A percentile compares a stretch with the other conserved stretches of the same genome.
These are phyloP conservation scores for Chrysolina haemoptera DNA, from an alignment of 2,888 invertebrate genomes.

Conservation along the genomic window DNA sequence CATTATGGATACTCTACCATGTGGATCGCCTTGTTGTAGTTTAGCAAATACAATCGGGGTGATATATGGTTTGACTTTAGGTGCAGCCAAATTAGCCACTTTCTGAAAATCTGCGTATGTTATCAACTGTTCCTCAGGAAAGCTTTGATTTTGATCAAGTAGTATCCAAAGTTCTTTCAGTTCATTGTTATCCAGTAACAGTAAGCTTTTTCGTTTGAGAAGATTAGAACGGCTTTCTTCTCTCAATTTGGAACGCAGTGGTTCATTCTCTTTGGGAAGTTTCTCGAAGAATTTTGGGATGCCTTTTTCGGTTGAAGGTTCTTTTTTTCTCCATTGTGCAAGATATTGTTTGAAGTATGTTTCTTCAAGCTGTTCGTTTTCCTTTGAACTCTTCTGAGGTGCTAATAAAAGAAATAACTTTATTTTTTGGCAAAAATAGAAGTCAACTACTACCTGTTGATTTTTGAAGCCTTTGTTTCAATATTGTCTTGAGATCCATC, in stretches of 20 bases:
- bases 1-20: constrained; percentile 89
- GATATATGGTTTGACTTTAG: constrained; percentile 77
- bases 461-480: constrained; percentile 72
- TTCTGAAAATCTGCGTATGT: constrained; percentile 89
- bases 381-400: constrained; percentile 55
- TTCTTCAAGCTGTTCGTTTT: constrained; percentile 62
- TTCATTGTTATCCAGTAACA: constrained; percentile 90
- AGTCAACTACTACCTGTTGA: constrained; percentile 68
- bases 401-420: constrained; percentile 24
- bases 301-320: constrained; percentile 70
- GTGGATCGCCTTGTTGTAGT: constrained; percentile 87
- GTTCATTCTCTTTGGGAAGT: constrained; percentile 84
- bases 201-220: constrained; percentile 86
- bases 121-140: constrained; percentile 86
- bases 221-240: constrained; percentile 93
- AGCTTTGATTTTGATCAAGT: constrained; percentile 85
- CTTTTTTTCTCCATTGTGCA: constrained; percentile 56
- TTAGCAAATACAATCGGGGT: constrained; percentile 91
- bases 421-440: neutral
- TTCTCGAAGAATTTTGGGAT: constrained; percentile 85
- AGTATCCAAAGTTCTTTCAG: constrained; percentile 86
- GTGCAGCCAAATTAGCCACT: constrained; percentile 82
- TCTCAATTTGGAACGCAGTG: constrained; percentile 84
- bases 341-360: constrained; percentile 59
- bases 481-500: constrained; percentile 70